Conservation (phyloP, 1,140 invertebrate species). For the Drosophila fuyamai region DNA sequence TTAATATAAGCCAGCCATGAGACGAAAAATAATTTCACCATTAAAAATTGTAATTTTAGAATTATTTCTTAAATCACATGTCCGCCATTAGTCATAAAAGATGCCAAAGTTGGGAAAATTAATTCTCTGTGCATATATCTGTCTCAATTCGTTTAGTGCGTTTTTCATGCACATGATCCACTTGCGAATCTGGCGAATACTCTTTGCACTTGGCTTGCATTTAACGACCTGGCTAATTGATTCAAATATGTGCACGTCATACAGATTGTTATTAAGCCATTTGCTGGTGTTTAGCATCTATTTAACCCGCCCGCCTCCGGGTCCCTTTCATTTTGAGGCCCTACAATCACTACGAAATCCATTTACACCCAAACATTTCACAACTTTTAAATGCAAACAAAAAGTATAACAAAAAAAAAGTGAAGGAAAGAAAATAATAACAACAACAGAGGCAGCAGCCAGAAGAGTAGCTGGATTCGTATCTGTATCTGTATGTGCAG, state of each 20-base stretch:
- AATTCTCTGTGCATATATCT: not conserved
- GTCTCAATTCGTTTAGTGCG: conserved; percentile 15
- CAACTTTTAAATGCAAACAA: conserved; percentile 46
- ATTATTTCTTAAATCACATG: no score
- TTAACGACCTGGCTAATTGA: conserved; percentile 42
- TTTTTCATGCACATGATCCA: conserved; percentile 19
- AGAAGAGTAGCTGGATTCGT: conserved; percentile 26
- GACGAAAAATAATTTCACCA: no score
- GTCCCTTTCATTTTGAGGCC: not conserved
- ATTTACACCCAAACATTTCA: conserved; percentile 50
- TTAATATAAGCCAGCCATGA: no score
- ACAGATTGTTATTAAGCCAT: conserved; percentile 56
- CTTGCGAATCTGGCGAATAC: conserved; percentile 14
- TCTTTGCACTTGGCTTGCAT: conserved; percentile 20
- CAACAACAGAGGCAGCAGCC: conserved; percentile 14
- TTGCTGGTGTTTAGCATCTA: conserved; percentile 59
- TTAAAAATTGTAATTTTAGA: no score
- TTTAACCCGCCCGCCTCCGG: conserved; percentile 22
- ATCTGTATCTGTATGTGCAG: conserved; percentile 40
- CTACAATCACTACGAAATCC: conserved; percentile 17
- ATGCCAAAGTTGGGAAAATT: not conserved
- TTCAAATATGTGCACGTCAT: conserved; percentile 26
- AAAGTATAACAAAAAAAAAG: conserved; percentile 7
- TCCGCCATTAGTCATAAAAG: no score
- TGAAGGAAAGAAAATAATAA: conserved; percentile 31